Base-by-base conservation (phyloP, 2,113 vertebrate genomes). In the Chinchilla lanigera region DNA sequence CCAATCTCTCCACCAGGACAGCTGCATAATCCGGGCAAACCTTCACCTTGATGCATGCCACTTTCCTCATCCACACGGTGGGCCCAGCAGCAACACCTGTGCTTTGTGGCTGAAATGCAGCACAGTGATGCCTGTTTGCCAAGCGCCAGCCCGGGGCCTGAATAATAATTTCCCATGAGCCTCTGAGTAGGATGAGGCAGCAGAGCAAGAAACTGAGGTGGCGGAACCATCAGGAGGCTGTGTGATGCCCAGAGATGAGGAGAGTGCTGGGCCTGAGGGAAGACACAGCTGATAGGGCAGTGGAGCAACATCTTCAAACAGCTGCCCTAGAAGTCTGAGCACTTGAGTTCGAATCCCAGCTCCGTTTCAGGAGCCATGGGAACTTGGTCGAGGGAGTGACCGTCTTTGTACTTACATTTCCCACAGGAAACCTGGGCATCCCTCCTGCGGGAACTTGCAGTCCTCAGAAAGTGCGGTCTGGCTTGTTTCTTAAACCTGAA, bases 361-460 rank as follows among this genome's bases (percentile, higher is more conserved):
- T 71, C 33, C 20, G 17, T 7, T 41, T 56, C 38, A 30, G 24
- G 35, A 26, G n/a, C 35, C 22, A 12, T 11, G 22, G 33, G 16
- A 81, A 26, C 75, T 24, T 38, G 56, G 50, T 10, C 8, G 58
- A 86, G 33, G 73, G 47, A 81, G 10, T 1, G 9, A 87, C 78
- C 35, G 47, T 30, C 33, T 77, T 67, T 89, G 58, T 4, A n/a
- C 56, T 63, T 58, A 26, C 2, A 26, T 38, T 67, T 86, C 33
- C 28, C 0, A 38, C 12, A 73, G 54, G n/a, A 44, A 14, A 86
- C 20, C 24, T 47, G 3, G 41, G 8, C 84, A 67, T 35, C 10
- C 9, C 3, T 5, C 0, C 50, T 50, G 26, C 16, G 4, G 54
- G 2, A 67, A 24, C 3, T 19, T 47, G 12, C 16, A 14, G 10